These are phyloP conservation scores for Sylvia borin DNA, from an alignment of 2,797 vertebrate genomes.

Conservation along the genomic window DNA sequence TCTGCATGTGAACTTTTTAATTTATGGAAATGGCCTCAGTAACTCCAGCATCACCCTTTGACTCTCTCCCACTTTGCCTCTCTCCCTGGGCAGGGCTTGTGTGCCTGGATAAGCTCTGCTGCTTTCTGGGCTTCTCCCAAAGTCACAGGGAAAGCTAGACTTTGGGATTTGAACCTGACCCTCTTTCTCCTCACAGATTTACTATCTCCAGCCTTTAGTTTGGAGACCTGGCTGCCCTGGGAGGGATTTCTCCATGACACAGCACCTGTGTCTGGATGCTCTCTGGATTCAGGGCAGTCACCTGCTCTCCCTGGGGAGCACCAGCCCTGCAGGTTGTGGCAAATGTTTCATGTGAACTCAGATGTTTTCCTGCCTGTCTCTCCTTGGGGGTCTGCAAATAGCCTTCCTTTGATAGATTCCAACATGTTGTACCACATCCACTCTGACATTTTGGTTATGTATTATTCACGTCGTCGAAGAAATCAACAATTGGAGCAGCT, in stretches of 20 bases:
- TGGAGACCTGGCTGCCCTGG: background rate
- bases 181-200: rapidly evolving
- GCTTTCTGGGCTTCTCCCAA: background rate
- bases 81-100: background rate
- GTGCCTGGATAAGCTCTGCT: background rate
- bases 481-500: background rate
- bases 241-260: background rate
- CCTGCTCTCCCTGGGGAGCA: background rate
- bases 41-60: background rate
- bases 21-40: background rate
- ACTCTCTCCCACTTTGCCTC: too few relatives aligned
- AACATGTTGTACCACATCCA: background rate
- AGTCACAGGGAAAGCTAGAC: background rate
- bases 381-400: background rate
- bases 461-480: background rate
- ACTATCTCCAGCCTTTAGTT: background rate
- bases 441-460: background rate
- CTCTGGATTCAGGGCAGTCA: rapidly evolving
- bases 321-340: background rate
- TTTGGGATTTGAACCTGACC: background rate
- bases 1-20: background rate
- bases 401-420: background rate
- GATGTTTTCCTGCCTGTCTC: background rate
- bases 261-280: background rate
- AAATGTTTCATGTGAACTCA: background rate